phyloP scores from a whole-genome alignment of 2,888 invertebrate genomes.

The Gortyna flavago region DNA sequence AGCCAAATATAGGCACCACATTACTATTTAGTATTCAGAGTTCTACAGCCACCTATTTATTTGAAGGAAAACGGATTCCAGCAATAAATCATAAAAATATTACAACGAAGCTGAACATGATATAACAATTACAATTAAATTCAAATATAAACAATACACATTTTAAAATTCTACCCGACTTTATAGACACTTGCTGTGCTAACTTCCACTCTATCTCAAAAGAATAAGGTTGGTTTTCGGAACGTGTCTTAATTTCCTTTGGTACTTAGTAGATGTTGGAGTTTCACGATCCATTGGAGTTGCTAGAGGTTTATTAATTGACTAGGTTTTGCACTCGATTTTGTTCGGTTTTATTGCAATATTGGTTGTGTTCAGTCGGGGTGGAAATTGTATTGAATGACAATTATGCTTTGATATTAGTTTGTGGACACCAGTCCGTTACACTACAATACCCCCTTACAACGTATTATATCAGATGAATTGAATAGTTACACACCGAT shows the following conservation, averaged over 20 bases:
- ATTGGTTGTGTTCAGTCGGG: neutral
- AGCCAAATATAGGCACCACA: too few relatives aligned
- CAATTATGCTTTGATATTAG: neutral
- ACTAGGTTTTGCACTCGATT: slow-evolving; percentile 18
- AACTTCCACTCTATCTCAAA: neutral
- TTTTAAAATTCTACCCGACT: neutral
- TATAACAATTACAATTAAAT: slow-evolving; percentile 39
- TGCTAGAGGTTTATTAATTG: slow-evolving; percentile 26
- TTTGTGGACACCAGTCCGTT: neutral
- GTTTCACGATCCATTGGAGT: slow-evolving; percentile 32
- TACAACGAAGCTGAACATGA: slow-evolving; percentile 11
- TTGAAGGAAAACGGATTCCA: neutral
- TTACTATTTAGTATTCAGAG: too few relatives aligned
- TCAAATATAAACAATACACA: slow-evolving; percentile 36
- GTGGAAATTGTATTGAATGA: neutral
- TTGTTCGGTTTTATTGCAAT: slow-evolving; percentile 6
- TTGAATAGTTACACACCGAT: too few relatives aligned
- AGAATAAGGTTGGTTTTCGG: neutral
- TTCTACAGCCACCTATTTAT: too few relatives aligned
- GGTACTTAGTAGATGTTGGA: neutral
- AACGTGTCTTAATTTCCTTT: neutral
- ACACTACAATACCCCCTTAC: too few relatives aligned
- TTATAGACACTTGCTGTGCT: neutral
- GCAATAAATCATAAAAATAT: slow-evolving; percentile 26
- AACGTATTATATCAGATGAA: too few relatives aligned